Conservation (phyloP, 2,888 invertebrate species). For the Orchesellides sinensis region DNA sequence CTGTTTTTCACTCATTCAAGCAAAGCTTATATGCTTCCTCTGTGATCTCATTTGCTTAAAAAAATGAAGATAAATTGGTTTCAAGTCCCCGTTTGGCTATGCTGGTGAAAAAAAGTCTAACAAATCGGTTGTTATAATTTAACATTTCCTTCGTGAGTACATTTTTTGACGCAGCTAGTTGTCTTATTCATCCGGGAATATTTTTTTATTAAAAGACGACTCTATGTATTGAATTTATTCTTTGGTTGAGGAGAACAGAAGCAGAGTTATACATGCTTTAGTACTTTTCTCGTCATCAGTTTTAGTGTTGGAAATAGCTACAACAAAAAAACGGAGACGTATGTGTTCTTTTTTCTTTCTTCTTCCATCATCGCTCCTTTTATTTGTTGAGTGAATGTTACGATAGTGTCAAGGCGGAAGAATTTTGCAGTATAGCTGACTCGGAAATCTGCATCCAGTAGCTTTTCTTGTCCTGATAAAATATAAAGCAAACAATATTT, state of each 20-base stretch:
- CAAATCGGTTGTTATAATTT: conserved; percentile 64
- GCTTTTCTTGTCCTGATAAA: not conserved
- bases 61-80: conserved; percentile 66
- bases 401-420: conserved; percentile 20
- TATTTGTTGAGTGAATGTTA: conserved; percentile 19
- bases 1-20: conserved; percentile 24
- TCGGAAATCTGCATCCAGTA: conserved; percentile 14
- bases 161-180: conserved; percentile 50
- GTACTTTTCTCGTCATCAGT: conserved; percentile 29
- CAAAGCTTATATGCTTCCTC: conserved; percentile 25
- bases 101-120: conserved; percentile 37
- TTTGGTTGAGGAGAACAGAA: not conserved
- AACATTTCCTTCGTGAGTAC: conserved; percentile 44
- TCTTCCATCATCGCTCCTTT: not conserved
- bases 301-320: not conserved
- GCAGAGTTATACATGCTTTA: not conserved
- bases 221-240: not conserved
- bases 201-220: conserved; percentile 12
- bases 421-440: conserved; percentile 7
- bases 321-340: conserved; percentile 16
- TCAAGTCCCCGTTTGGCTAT: conserved; percentile 45
- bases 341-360: conserved; percentile 10
- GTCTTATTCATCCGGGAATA: conserved; percentile 40
- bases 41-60: conserved; percentile 61
- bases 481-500: conserved; percentile 37